phyloP scores from a whole-genome alignment of 1,140 invertebrate species.

The Akabosia matsudoensis region DNA sequence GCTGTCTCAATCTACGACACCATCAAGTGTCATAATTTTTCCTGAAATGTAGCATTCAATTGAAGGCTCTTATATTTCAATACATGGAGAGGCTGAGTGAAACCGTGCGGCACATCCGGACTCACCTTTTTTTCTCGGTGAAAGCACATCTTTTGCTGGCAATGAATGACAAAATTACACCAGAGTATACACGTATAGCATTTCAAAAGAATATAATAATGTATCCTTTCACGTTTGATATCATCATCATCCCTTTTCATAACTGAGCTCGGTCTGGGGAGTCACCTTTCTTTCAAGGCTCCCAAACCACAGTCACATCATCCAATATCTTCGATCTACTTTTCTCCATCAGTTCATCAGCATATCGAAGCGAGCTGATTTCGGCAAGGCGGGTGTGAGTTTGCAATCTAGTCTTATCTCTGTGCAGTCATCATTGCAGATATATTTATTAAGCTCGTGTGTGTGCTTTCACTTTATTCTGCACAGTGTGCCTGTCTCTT shows the following conservation, averaged over 20 bases:
- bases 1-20: background rate
- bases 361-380: too few relatives aligned
- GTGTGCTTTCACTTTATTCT: background rate
- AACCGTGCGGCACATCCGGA: background rate
- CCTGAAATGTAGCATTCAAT: constrained; percentile 17
- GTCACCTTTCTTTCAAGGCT: constrained; percentile 4
- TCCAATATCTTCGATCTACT: background rate
- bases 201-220: background rate
- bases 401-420: background rate
- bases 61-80: background rate
- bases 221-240: background rate
- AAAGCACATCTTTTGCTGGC: too few relatives aligned
- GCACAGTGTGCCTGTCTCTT: background rate
- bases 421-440: background rate
- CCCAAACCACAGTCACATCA: background rate
- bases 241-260: constrained; percentile 1
- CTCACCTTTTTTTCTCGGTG: too few relatives aligned
- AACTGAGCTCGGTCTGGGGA: background rate
- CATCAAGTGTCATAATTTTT: constrained; percentile 21
- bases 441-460: constrained; percentile 8
- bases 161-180: too few relatives aligned
- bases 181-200: too few relatives aligned
- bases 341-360: too few relatives aligned
- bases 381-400: too few relatives aligned
- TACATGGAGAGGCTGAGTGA: background rate